Base-by-base conservation (phyloP, 2,113 vertebrate species). In the Brachyhypopomus occidentalis region DNA sequence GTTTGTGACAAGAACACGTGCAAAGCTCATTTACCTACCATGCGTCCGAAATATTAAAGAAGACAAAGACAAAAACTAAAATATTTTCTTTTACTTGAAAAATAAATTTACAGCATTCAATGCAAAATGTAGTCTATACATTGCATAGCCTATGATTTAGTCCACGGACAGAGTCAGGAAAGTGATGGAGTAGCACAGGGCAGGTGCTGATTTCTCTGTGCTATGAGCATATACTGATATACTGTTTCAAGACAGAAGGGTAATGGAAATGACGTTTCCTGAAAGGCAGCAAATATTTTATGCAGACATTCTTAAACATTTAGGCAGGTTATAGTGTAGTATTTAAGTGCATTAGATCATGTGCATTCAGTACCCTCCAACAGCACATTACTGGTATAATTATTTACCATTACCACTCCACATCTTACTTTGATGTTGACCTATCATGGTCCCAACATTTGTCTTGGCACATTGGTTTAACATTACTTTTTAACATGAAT, bases 41-140 rank as follows among this genome's bases (percentile, higher is more conserved):
- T 52, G 14, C 45, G 1, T 52, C 45, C 12, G 12, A 52, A 52
- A 14, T 52, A 52, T 52, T 52, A 52, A 63, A 27, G 23, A 67
- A 25, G 27, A 66, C 38, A 27, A n/a, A 77, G 9, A 3, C 63
- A 67, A 64, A 64, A 63, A 48, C 16, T 64, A 11, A 52, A 55
- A 34, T 4, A 4, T 77, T 67, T 36, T 67, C 62, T 22, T 77
- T 77, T 36, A 78, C 23, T 36, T 69, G 56, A n/a, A 70, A 70
- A 78, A 38, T 19, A 69, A 1, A 9, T 30, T 66, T 55, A 38
- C 19, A 56, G 12, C 55, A 38, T 78, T 6, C 14, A 56, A 9
- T 78, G 52, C 48, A 69, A 38, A 36, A 62, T 1, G 8, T 25
- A 38, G n/a, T 78, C 45, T 22, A n/a, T 64, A 27, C 19, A 67